A percentile compares a stretch with the other conserved stretches of the same genome.
These are phyloP conservation scores for Muntiacus reevesi DNA, from an alignment of 2,113 vertebrate species.

Conservation along the genomic window DNA sequence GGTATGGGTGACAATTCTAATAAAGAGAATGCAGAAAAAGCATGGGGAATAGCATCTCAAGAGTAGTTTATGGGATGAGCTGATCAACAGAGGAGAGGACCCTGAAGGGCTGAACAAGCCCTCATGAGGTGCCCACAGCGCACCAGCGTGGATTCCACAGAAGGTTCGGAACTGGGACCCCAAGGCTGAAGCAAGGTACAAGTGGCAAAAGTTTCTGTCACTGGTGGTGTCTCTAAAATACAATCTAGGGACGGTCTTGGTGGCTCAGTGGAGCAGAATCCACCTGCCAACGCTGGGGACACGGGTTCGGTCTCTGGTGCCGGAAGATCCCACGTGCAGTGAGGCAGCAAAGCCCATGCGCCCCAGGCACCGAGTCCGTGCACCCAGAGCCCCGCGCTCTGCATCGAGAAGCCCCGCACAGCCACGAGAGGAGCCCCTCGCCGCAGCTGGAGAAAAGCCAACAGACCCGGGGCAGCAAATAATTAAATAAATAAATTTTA, in stretches of 20 bases:
- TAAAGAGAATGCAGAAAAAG: too few species aligned
- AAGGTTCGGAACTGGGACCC: background rate
- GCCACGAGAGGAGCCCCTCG: background rate
- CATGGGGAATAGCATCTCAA: accelerated
- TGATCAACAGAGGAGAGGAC: background rate
- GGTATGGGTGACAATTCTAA: accelerated
- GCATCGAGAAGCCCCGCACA: background rate
- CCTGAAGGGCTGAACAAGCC: too few species aligned
- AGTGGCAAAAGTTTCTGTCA: too few species aligned
- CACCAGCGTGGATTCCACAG: background rate
- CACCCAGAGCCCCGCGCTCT: background rate
- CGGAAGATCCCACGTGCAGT: background rate
- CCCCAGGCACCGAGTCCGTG: background rate
- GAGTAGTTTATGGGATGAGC: accelerated
- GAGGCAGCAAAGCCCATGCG: background rate
- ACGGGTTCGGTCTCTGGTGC: background rate
- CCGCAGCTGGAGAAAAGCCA: background rate
- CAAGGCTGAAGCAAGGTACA: background rate
- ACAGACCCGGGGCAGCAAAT: background rate
- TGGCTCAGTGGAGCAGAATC: background rate
- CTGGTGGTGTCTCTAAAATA: background rate
- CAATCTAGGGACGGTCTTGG: background rate
- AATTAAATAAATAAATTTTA: background rate
- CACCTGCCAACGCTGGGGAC: background rate
- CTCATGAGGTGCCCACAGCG: background rate